phyloP scores from a whole-genome alignment of 2,113 vertebrate species.

The Entosphenus tridentatus region DNA sequence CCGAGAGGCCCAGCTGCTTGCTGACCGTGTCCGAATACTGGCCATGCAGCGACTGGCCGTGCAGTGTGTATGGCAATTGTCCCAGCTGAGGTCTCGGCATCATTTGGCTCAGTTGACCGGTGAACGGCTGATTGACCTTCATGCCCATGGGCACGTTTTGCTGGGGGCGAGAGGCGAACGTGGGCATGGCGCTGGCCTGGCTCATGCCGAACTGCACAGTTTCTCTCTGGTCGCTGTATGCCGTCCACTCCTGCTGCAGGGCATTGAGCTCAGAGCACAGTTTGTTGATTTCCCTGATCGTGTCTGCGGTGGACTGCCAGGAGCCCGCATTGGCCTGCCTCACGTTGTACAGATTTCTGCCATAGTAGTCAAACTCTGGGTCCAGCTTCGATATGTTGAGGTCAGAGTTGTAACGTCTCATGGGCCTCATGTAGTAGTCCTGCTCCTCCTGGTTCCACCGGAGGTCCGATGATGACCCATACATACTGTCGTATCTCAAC shows the following conservation, averaged over 20 bases:
- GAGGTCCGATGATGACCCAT: no score
- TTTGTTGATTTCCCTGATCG: constrained; percentile 58
- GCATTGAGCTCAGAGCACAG: constrained; percentile 67
- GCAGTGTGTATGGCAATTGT: background rate
- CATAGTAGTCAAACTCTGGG: background rate
- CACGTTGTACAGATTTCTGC: background rate
- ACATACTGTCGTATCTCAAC: no score
- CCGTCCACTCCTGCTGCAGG: background rate
- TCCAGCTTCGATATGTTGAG: background rate
- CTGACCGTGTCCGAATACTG: background rate
- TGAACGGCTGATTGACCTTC: background rate
- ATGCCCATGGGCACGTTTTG: background rate
- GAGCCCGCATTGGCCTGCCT: background rate
- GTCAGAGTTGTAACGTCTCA: constrained; percentile 57
- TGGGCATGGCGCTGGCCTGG: background rate
- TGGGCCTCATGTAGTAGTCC: constrained; percentile 24
- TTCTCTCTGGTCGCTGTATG: constrained; percentile 6
- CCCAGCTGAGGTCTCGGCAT: background rate
- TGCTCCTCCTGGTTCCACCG: no score
- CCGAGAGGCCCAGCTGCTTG: background rate
- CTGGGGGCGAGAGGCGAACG: background rate
- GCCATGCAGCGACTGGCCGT: constrained; percentile 5
- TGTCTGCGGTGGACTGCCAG: background rate
- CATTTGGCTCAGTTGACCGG: background rate
- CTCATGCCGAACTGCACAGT: background rate